These are phyloP conservation scores for Pungitius pungitius DNA, from an alignment of 2,113 vertebrate species.

Conservation along the genomic window DNA sequence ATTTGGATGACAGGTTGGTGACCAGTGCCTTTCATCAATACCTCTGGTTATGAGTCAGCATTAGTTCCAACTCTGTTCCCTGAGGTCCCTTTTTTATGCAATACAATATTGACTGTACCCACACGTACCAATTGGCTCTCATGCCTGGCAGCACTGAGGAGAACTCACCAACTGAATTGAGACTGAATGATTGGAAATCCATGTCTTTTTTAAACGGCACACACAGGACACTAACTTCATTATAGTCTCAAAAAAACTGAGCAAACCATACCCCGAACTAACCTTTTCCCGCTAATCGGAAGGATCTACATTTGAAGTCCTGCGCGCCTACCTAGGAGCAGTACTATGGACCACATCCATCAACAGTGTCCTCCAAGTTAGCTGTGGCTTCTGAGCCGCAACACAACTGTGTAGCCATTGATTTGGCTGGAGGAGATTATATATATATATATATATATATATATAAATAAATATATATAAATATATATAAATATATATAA, in stretches of 20 bases:
- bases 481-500: conserved; percentile 3
- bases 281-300: neutral
- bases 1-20: neutral
- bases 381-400: neutral
- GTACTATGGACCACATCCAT: conserved; percentile 15
- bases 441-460: conserved; percentile 6
- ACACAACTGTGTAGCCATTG: conserved; percentile 7
- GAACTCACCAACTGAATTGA: conserved; percentile 2
- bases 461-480: conserved; percentile 7
- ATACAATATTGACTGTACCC: neutral
- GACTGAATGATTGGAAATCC: neutral
- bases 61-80: neutral
- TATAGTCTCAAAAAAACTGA: neutral
- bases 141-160: neutral
- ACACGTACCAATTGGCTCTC: neutral
- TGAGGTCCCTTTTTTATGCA: neutral
- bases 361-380: neutral
- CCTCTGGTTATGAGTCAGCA: neutral
- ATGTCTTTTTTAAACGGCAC: neutral
- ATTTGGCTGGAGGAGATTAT: conserved; percentile 30
- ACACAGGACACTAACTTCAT: neutral
- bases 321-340: neutral
- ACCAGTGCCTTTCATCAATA: neutral
- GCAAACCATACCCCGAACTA: neutral
- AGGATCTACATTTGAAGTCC: neutral